A percentile compares a stretch with the other conserved stretches of the same genome.
Conservation (phyloP, 2,113 vertebrate genomes). For the Hippocampus barbouri region DNA sequence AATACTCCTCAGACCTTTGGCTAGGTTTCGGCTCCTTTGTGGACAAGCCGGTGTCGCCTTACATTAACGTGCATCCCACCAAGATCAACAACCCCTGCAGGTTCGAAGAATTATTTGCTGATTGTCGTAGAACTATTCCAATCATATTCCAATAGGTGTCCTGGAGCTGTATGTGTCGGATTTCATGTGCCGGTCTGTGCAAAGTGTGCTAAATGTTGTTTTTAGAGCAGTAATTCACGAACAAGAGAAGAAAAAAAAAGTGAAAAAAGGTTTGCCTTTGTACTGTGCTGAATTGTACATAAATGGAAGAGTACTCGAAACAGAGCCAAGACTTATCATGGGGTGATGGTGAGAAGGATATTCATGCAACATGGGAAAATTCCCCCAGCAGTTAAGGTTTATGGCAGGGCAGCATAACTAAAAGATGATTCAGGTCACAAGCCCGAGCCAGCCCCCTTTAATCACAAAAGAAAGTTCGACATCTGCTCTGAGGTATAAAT, state of each 20-base stretch:
- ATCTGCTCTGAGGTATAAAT: neutral
- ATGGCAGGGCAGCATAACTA: neutral
- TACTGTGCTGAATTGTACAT: neutral
- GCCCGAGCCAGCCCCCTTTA: neutral
- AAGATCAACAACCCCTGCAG: conserved; percentile 96
- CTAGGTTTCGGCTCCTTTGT: conserved; percentile 97
- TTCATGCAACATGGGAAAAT: neutral
- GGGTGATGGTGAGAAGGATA: neutral
- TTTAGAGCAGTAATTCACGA: neutral
- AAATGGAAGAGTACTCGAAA: neutral
- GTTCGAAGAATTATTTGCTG: conserved; percentile 56
- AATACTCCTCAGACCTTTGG: conserved; percentile 86
- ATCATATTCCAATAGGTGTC: neutral
- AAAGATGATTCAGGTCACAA: conserved; percentile 9
- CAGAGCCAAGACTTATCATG: neutral
- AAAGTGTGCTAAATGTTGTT: neutral
- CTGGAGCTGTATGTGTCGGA: neutral
- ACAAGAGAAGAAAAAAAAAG: neutral
- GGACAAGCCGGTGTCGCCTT: conserved; percentile 95
- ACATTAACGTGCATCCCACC: conserved; percentile 90
- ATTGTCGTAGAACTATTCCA: neutral
- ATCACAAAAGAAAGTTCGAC: neutral
- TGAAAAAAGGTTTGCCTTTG: neutral
- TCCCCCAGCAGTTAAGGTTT: neutral
- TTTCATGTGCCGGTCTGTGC: neutral